phyloP scores from a whole-genome alignment of 2,888 invertebrate species.

The Oxyscelio sp. region DNA sequence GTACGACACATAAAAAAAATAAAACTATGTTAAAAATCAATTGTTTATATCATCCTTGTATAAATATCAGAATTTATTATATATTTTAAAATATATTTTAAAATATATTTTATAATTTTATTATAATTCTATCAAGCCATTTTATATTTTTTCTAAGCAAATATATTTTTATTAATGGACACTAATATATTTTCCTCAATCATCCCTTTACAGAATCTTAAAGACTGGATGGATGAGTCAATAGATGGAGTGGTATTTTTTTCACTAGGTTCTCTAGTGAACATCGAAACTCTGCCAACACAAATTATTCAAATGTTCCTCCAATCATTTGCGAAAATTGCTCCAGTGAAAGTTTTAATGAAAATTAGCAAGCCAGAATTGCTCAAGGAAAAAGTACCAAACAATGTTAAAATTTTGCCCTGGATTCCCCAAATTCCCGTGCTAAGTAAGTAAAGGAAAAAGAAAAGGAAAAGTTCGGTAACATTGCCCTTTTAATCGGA shows the following conservation, averaged over 20 bases:
- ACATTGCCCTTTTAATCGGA: too few relatives aligned
- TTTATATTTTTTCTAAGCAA: too few relatives aligned
- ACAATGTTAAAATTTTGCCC: constrained; percentile 81
- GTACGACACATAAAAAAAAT: too few relatives aligned
- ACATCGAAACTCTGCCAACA: constrained; percentile 81
- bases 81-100: too few relatives aligned
- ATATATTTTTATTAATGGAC: too few relatives aligned
- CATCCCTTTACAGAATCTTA: constrained; percentile 81
- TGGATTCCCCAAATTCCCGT: constrained; percentile 83
- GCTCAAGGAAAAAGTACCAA: constrained; percentile 78
- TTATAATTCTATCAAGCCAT: too few relatives aligned
- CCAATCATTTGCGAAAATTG: constrained; percentile 80
- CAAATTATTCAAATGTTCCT: constrained; percentile 76
- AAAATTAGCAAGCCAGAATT: constrained; percentile 79
- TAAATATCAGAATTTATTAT: too few relatives aligned
- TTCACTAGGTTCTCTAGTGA: constrained; percentile 84
- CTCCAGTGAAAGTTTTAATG: constrained; percentile 83
- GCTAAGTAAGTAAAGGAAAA: constrained; percentile 81
- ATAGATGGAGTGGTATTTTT: constrained; percentile 83
- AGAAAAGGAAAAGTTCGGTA: too few relatives aligned
- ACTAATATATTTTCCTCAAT: too few relatives aligned
- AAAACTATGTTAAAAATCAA: too few relatives aligned
- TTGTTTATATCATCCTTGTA: too few relatives aligned
- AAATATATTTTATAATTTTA: too few relatives aligned
- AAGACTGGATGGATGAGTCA: constrained; percentile 84